Percentiles rank a stretch among this genome's conserved stretches.
Evolutionary conservation across 2,888 invertebrate genomes (phyloP).

Genomic region (Plusia festucae): DNA sequence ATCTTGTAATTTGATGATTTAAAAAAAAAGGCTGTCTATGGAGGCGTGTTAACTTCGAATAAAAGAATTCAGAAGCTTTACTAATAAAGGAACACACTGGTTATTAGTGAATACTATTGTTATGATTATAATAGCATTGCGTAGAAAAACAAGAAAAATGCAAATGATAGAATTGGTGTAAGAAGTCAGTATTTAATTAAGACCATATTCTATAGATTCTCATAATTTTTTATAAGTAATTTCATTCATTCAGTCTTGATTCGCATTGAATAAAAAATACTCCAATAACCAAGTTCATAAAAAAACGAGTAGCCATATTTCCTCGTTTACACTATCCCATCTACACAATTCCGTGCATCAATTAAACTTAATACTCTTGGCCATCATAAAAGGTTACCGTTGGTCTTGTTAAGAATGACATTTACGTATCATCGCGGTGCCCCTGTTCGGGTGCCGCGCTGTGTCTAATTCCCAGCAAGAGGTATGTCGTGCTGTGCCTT

Average conservation of each 20-base stretch:
- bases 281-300: background rate
- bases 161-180: too few species aligned
- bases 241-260: too few species aligned
- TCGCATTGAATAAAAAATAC: background rate
- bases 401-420: constrained; percentile 65
- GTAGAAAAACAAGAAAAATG: background rate
- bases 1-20: constrained; percentile 66
- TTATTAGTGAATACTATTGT: constrained; percentile 19
- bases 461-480: constrained; percentile 82
- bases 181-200: too few species aligned
- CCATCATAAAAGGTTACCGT: constrained; percentile 51
- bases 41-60: constrained; percentile 61
- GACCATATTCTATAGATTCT: too few species aligned
- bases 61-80: constrained; percentile 70
- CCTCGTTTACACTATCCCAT: constrained; percentile 8
- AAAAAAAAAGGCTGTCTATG: constrained; percentile 48
- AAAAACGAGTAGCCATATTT: constrained; percentile 2
- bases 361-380: constrained; percentile 25
- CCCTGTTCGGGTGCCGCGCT: constrained; percentile 64
- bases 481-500: constrained; percentile 79
- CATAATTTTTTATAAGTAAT: too few species aligned
- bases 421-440: constrained; percentile 63
- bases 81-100: constrained; percentile 55
- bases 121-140: background rate
- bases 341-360: constrained; percentile 24